A percentile compares a stretch with the other conserved stretches of the same genome.
Evolutionary conservation across 2,113 vertebrate species (phyloP).

Genomic region (Candoia aspera): DNA sequence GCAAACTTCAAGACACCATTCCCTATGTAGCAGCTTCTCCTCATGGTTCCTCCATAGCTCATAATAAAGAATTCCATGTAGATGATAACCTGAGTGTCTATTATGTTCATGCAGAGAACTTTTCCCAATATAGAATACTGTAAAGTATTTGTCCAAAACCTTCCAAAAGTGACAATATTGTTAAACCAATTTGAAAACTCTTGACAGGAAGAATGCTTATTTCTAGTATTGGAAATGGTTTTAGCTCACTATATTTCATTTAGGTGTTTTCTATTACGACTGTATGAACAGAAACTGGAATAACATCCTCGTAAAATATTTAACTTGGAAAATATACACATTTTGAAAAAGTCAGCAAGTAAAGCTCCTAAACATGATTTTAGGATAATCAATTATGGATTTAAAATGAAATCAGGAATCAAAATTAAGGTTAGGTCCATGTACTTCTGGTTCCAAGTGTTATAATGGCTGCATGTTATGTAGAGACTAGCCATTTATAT

Average conservation of each 20-base stretch:
- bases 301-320: background rate
- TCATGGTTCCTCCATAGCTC: background rate
- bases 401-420: background rate
- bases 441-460: background rate
- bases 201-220: background rate
- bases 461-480: background rate
- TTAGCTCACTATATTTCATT: background rate
- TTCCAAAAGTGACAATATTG: background rate
- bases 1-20: background rate
- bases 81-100: background rate
- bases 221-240: background rate
- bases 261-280: constrained; percentile 28
- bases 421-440: background rate
- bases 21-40: background rate
- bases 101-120: background rate
- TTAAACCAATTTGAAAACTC: background rate
- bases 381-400: background rate
- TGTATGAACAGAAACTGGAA: rapidly evolving
- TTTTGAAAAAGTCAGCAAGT: constrained; percentile 4
- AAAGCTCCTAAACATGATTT: background rate
- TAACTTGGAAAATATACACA: background rate
- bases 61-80: background rate
- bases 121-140: background rate
- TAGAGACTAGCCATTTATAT: background rate
- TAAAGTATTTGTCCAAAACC: background rate